Evolutionary conservation across 1,140 invertebrate species (phyloP), one percentile per base, ranked within the genome.

Genomic region (Drosophila willistoni): DNA sequence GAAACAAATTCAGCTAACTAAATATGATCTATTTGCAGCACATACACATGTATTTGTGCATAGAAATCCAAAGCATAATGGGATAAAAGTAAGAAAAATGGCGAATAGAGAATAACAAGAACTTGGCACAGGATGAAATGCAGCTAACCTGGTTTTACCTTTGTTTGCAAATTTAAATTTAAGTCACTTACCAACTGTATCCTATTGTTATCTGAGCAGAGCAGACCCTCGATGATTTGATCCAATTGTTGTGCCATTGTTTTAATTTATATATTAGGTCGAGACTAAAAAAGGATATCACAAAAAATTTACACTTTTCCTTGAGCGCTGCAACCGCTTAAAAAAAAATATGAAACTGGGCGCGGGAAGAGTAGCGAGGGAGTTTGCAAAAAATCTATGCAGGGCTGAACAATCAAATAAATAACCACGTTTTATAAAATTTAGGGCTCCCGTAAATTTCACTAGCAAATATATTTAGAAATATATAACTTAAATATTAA

Each of bases 141-240:
- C 17, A 47, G 17, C 19, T 51, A 51, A 51, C 44, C 44, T 51
- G 17, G 0, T 7, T 47, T 47, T 47, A 47, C n/a, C 14, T 44
- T 7, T 1, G 1, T 14, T 47, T 17, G 14, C 7, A 7, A 19
- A 3, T 22, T 51, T 47, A 9, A 9, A 25, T 33, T 44, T 7
- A 6, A 29, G 1, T 25, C 42, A 36, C 55, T 73, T 93, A 95
- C 94, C 93, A 94, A 90, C 73, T 93, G 92, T 76, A 95, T 94
- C 2, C 91, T 80, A 57, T 92, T 73, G 7, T 71, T 92, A n/a
- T 92, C 91, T 7, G 81, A 64, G 51, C 73, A 79, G 42, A 92
- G 33, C 22, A 92, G 76, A 41, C 90, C 90, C 5, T 68, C 61
- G 29, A 92, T 90, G 41, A 92, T 77, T 51, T 85, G 66, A 36